These are phyloP conservation scores for Ochropacha duplaris DNA, from an alignment of 2,888 invertebrate genomes.

Conservation along the genomic window DNA sequence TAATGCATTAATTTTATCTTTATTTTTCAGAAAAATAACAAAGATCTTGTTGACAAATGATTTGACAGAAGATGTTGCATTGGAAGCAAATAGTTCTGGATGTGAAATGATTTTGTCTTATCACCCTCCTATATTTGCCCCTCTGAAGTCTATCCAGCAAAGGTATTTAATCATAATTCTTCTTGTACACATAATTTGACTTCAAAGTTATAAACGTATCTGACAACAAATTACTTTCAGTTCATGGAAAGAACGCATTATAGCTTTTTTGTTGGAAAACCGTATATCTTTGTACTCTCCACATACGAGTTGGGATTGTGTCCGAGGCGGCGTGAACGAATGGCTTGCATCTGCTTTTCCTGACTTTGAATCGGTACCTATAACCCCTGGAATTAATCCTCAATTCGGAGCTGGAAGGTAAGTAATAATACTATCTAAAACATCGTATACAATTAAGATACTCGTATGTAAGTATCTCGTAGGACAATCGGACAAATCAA, in stretches of 20 bases:
- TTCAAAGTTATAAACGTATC: no score
- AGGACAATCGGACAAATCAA: no score
- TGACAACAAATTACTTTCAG: conserved; percentile 44
- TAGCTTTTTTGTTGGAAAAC: conserved; percentile 90
- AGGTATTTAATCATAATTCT: conserved; percentile 74
- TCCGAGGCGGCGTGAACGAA: conserved; percentile 94
- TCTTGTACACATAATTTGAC: neutral
- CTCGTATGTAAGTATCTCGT: no score
- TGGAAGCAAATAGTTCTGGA: conserved; percentile 88
- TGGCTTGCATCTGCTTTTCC: conserved; percentile 91
- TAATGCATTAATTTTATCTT: no score
- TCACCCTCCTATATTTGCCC: conserved; percentile 97
- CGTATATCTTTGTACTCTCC: conserved; percentile 96
- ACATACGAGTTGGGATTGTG: conserved; percentile 95
- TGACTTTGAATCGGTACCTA: conserved; percentile 58
- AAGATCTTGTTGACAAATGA: conserved; percentile 95
- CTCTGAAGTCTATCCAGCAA: conserved; percentile 91
- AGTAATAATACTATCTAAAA: neutral
- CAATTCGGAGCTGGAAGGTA: conserved; percentile 80
- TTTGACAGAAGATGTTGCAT: conserved; percentile 92
- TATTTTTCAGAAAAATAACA: conserved; percentile 75
- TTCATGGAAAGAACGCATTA: conserved; percentile 91
- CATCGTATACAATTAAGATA: neutral
- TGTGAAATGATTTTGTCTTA: conserved; percentile 94
- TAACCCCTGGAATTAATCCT: conserved; percentile 62